Evolutionary conservation across 2,797 vertebrate species (phyloP).

Genomic region (Lindbergichthys nudifrons): DNA sequence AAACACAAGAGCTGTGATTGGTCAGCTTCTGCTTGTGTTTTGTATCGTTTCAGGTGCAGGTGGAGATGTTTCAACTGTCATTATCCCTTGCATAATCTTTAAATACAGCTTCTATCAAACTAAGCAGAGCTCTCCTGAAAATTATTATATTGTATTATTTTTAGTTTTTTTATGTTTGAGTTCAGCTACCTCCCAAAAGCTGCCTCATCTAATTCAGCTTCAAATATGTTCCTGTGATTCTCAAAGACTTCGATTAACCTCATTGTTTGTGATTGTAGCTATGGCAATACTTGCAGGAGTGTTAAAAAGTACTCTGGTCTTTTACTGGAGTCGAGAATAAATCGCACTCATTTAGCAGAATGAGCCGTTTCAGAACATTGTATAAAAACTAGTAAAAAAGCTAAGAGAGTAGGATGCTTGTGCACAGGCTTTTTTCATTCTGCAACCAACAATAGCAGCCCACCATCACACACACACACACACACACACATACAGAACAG

Average conservation of each 20-base stretch:
- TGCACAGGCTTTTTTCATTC: constrained; percentile 20
- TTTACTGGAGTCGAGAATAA: not conserved
- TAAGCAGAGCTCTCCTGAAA: not conserved
- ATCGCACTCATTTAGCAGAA: too few relatives aligned
- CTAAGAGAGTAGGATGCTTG: constrained; percentile 5
- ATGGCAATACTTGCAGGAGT: not conserved
- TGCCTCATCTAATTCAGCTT: not conserved
- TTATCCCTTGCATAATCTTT: not conserved
- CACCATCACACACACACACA: not conserved
- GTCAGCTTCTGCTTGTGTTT: constrained; percentile 5
- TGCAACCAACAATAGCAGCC: not conserved
- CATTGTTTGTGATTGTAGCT: constrained; percentile 2
- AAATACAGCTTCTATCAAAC: not conserved
- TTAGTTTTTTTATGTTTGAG: not conserved
- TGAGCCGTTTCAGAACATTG: too few relatives aligned
- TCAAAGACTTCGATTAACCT: not conserved
- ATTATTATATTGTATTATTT: not conserved
- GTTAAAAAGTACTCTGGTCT: not conserved
- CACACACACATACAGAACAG: constrained; percentile 25
- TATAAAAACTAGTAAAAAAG: too few relatives aligned
- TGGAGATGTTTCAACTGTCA: not conserved
- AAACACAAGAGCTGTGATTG: not conserved
- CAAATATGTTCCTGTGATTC: not conserved
- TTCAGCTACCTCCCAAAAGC: not conserved
- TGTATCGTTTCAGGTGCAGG: not conserved